Evolutionary conservation across 2,888 invertebrate species (phyloP), one percentile per base, ranked within the genome.

Genomic region (Ennomos erosarius): DNA sequence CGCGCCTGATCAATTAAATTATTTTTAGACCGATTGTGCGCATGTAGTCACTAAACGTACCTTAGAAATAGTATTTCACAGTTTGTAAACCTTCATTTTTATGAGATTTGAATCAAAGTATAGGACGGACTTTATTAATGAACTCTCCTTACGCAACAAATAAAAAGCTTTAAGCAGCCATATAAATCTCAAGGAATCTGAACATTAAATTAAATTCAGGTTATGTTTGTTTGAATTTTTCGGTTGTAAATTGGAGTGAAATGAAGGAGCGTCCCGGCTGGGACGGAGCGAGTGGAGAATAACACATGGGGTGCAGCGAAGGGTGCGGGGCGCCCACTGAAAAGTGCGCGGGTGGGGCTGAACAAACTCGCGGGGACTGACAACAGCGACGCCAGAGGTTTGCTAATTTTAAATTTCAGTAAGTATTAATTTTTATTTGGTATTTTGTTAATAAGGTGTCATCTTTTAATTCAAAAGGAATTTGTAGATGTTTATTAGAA

Each of bases 311-410:
- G 89, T 88, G 88, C 87, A 84, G 85, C 86, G 85, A 79, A 85
- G 86, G 89, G 88, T 83, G 86, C 88, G 87, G 84, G 85, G 90
- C 79, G 88, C 90, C 88, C 90, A 87, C 90, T 89, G 90, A 91
- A 90, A 90, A 90, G 90, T 90, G 88, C 90, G 91, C 91, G 91
- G 92, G 90, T 87, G 90, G 91, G 90, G 90, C 90, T 89, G 91
- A 90, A 90, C 92, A 91, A 92, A 92, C 92, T 92, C 92, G 92
- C 92, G 92, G 87, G 92, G 90, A 86, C 88, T 78, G 78, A 62
- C 89, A 87, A 82, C 74, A 75, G 67, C 70, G 62, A 62, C 68
- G 62, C 13, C 43, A 47, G 72, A 66, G 75, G 69, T 73, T 75
- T 75, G 71, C 73, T 70, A 67, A 68, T 73, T 70, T 62, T 62